Conservation (phyloP, 2,113 vertebrate genomes). For the Seriola rivoliana region DNA sequence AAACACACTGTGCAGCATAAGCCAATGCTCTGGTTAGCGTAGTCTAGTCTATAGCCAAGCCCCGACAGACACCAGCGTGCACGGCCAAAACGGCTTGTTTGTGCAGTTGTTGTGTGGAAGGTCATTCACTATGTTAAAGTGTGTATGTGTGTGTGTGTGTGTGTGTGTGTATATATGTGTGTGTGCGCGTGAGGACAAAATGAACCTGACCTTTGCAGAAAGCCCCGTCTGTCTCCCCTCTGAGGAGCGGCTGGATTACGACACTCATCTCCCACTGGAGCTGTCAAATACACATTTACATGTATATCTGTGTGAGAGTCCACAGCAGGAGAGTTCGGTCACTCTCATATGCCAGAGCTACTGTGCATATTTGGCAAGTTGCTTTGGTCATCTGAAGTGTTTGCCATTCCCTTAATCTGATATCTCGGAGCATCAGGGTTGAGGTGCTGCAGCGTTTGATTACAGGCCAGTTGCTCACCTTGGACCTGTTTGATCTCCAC, state of each 20-base stretch:
- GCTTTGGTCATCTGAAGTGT: slow-evolving; percentile 53
- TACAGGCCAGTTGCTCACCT: slow-evolving; percentile 19
- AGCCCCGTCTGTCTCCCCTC: slow-evolving; percentile 46
- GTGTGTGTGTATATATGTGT: too few species aligned
- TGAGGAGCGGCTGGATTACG: slow-evolving; percentile 63
- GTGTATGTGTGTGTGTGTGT: neutral
- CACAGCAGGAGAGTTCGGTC: slow-evolving; percentile 7
- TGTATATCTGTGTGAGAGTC: neutral
- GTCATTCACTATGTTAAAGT: slow-evolving; percentile 58
- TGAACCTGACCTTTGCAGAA: slow-evolving; percentile 80
- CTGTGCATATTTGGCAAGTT: slow-evolving; percentile 46
- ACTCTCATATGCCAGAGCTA: slow-evolving; percentile 34
- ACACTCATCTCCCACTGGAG: slow-evolving; percentile 64
- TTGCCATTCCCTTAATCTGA: slow-evolving; percentile 51
- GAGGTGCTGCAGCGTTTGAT: slow-evolving; percentile 45
- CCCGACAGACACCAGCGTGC: slow-evolving; percentile 50
- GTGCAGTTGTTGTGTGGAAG: slow-evolving; percentile 76
- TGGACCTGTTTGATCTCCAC: slow-evolving; percentile 23
- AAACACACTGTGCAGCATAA: slow-evolving; percentile 30
- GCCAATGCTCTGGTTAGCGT: slow-evolving; percentile 13
- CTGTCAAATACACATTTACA: slow-evolving; percentile 21
- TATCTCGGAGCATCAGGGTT: slow-evolving; percentile 50
- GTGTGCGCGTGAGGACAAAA: slow-evolving; percentile 53
- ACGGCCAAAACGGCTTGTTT: slow-evolving; percentile 64
- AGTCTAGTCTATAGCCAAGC: slow-evolving; percentile 21